These are phyloP conservation scores for Pristionchus maxplancki DNA, from an alignment of 2,888 invertebrate genomes.

Conservation along the genomic window DNA sequence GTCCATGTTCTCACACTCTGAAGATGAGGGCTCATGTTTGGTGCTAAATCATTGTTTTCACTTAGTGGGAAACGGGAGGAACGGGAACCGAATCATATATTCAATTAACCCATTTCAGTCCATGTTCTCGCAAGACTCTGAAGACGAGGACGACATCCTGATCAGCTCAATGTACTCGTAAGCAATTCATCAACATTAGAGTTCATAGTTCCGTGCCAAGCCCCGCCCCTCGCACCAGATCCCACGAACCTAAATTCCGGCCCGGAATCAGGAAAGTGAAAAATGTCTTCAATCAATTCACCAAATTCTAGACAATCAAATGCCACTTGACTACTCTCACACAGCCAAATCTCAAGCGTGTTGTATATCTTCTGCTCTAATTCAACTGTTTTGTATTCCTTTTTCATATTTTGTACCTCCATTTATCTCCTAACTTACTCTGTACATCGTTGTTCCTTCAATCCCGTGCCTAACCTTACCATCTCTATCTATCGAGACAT, in stretches of 20 bases:
- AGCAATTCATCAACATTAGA: too few species aligned
- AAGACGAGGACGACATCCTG: constrained; percentile 75
- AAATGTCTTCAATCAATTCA: neutral
- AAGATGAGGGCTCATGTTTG: too few species aligned
- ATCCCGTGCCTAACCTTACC: neutral
- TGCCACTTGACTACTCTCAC: neutral
- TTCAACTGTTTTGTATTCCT: too few species aligned
- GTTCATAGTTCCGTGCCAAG: too few species aligned
- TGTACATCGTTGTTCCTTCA: neutral
- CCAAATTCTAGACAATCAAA: neutral
- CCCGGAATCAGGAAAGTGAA: too few species aligned
- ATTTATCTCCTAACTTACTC: neutral
- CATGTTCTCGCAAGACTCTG: constrained; percentile 62
- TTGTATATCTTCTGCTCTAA: neutral
- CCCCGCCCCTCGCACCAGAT: too few species aligned
- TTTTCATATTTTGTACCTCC: neutral
- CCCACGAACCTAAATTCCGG: too few species aligned
- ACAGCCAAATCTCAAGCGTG: neutral
- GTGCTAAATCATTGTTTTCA: too few species aligned
- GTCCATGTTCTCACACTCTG: too few species aligned
- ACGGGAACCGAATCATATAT: too few species aligned
- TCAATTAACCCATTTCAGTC: constrained; percentile 27
- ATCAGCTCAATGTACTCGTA: constrained; percentile 73
- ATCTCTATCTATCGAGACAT: neutral
- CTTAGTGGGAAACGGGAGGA: too few species aligned